phyloP scores from a whole-genome alignment of 2,888 invertebrate genomes.

The Cephus spinipes region DNA sequence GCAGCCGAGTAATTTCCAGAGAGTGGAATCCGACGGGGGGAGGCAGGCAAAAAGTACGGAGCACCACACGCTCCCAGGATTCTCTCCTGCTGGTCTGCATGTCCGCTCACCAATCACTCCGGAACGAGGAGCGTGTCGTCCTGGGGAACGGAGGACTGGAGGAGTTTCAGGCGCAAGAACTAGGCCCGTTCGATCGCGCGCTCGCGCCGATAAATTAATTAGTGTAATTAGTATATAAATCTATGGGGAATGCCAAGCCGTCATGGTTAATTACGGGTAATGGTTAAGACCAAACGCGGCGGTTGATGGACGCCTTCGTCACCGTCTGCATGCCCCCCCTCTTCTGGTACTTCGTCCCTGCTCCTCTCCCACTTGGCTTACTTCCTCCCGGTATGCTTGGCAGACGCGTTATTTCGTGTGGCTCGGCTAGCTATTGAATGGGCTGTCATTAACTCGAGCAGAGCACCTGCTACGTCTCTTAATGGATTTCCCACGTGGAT shows the following conservation, averaged over 20 bases:
- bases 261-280: constrained; percentile 45
- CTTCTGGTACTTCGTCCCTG: background rate
- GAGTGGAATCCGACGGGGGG: background rate
- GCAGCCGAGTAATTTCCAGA: background rate
- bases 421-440: background rate
- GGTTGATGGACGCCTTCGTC: constrained; percentile 20
- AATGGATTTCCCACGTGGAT: constrained; percentile 17
- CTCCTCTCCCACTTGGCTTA: background rate
- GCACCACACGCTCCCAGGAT: background rate
- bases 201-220: constrained; percentile 47
- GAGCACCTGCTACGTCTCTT: constrained; percentile 11
- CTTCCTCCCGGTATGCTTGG: background rate
- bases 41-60: constrained; percentile 3
- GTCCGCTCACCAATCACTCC: constrained; percentile 24
- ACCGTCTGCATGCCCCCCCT: constrained; percentile 9
- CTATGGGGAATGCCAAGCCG: constrained; percentile 40
- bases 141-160: background rate
- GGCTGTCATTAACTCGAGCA: constrained; percentile 15
- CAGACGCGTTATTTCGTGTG: background rate
- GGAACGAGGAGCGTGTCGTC: constrained; percentile 12
- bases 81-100: constrained; percentile 11
- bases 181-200: constrained; percentile 21
- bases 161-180: constrained; percentile 19
- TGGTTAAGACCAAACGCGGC: constrained; percentile 34
- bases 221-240: constrained; percentile 51